Conservation (phyloP, 2,888 invertebrate species). For the Agrochola lota region DNA sequence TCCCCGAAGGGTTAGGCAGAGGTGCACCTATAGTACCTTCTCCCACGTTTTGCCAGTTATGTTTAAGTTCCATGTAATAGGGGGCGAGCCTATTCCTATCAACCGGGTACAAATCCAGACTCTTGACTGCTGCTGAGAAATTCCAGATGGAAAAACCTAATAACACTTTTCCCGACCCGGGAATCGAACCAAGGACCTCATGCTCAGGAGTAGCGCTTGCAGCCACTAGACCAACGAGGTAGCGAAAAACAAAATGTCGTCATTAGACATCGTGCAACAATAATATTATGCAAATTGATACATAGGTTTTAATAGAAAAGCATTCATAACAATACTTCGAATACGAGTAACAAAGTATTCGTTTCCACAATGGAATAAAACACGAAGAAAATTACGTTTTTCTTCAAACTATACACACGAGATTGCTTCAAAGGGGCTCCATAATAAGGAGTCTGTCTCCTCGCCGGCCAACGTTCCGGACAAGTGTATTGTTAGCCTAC, state of each 20-base stretch:
- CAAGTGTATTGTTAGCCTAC: conserved; percentile 54
- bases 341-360: conserved; percentile 16
- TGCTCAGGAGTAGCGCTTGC: neutral
- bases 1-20: no score
- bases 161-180: neutral
- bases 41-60: no score
- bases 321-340: neutral
- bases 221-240: neutral
- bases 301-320: neutral
- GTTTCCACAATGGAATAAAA: conserved; percentile 50
- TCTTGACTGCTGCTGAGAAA: neutral
- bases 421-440: conserved; percentile 58
- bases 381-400: conserved; percentile 48
- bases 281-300: neutral
- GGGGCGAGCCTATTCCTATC: neutral
- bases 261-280: neutral
- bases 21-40: no score
- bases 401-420: conserved; percentile 44
- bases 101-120: neutral
- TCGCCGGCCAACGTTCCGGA: conserved; percentile 60
- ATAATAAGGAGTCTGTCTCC: conserved; percentile 61
- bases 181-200: neutral
- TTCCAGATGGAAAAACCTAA: neutral
- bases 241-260: neutral
- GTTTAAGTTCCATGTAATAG: neutral